These are phyloP conservation scores for Atta colombica DNA, from an alignment of 1,140 invertebrate genomes.

Conservation along the genomic window DNA sequence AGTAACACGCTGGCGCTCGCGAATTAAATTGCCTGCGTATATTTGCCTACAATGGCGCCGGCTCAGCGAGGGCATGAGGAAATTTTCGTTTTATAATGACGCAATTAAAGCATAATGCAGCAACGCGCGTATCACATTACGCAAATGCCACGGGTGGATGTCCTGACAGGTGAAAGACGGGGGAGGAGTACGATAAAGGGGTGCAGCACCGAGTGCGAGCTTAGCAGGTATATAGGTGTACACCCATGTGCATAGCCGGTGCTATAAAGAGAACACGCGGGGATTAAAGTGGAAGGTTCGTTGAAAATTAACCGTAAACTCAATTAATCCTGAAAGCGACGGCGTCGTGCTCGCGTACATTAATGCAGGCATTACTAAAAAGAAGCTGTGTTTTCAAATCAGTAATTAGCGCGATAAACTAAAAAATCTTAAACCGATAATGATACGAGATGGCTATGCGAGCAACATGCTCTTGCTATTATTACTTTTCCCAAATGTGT, in stretches of 20 bases:
- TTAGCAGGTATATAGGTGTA: constrained; percentile 6
- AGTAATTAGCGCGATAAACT: background rate
- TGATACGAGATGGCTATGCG: background rate
- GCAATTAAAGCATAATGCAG: constrained; percentile 72
- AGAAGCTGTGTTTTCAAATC: constrained; percentile 64
- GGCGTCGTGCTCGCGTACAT: constrained; percentile 59
- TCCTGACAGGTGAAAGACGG: constrained; percentile 36
- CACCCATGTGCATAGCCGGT: constrained; percentile 5
- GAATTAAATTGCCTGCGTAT: constrained; percentile 39
- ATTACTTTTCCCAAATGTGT: background rate
- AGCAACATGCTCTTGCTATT: background rate
- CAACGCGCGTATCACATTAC: constrained; percentile 66
- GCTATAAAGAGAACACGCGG: constrained; percentile 43
- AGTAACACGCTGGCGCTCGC: background rate
- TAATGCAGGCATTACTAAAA: constrained; percentile 56
- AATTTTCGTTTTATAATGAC: constrained; percentile 73
- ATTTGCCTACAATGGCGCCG: constrained; percentile 1
- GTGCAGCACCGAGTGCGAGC: constrained; percentile 47
- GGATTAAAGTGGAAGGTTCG: constrained; percentile 71
- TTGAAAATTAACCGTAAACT: constrained; percentile 75
- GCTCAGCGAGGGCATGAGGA: constrained; percentile 21
- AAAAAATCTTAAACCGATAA: constrained; percentile 12
- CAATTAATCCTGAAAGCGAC: constrained; percentile 70
- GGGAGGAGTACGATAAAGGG: constrained; percentile 29
- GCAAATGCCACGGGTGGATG: constrained; percentile 37